Evolutionary conservation across 2,797 vertebrate genomes (phyloP), one percentile per base, ranked within the genome.

Genomic region (Allobates femoralis): DNA sequence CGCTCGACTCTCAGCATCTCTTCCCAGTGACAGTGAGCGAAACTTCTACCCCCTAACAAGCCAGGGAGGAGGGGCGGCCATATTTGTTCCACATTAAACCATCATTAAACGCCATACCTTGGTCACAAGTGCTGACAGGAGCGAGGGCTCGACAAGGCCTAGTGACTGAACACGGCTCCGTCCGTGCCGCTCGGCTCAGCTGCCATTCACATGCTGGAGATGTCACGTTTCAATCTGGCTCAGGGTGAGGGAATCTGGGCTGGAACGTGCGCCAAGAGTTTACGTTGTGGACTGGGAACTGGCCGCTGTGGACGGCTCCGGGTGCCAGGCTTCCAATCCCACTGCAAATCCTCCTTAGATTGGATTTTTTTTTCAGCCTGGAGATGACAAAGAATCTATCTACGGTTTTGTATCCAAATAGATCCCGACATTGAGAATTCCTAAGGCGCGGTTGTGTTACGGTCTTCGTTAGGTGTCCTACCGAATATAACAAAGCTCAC

Each of bases 171-270:
- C 77, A 79, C 12, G 6, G 32, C 76, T 58, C 6, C 16, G 21
- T 58, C 55, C 26, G 34, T 46, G 55, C 1, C n/a, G 50, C 28
- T 55, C 15, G 6, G 55, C 66, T 82, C 34, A 21, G 14, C 53
- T 74, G 81, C 37, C 81, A 83, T 46, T 58, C 32, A 83, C 41
- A 37, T 34, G 18, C 55, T 50, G 69, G 69, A 90, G 89, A 28
- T 83, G 81, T 83, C 41, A 85, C 81, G 89, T 90, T 89, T 81
- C 81, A 87, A 60, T 87, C 69, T 82, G 90, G 91, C 87, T 89
- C 88, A 73, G 89, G 87, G 88, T 66, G 51, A 74, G 88, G 88
- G 67, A 80, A 90, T 88, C 90, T 89, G 74, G 83, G 89, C 80
- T 89, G 69, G 34, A 55, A 50, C 23, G 5, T 19, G 10, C 10